These are phyloP conservation scores for Seira ritae DNA, from an alignment of 2,888 invertebrate genomes.

Conservation along the genomic window DNA sequence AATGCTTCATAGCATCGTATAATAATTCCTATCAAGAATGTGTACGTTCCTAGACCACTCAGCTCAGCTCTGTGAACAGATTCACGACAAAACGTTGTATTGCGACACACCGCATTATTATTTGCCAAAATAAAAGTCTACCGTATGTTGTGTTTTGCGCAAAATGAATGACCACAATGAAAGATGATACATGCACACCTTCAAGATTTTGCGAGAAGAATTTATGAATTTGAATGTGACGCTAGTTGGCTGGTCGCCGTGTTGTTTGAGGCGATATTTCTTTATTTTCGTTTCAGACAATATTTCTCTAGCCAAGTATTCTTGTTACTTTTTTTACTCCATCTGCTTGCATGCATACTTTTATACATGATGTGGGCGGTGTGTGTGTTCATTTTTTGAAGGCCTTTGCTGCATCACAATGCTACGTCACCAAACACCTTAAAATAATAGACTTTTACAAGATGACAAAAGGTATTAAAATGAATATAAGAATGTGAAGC, in stretches of 20 bases:
- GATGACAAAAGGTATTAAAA: background rate
- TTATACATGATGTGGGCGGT: background rate
- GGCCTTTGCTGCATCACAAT: background rate
- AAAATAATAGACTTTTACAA: background rate
- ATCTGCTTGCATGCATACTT: no score
- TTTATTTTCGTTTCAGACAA: background rate
- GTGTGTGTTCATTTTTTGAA: background rate
- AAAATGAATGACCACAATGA: background rate
- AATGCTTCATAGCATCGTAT: no score
- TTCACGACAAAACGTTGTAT: background rate
- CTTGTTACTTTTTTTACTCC: background rate
- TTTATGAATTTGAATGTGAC: background rate
- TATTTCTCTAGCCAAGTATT: background rate
- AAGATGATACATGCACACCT: background rate
- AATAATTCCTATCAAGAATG: background rate
- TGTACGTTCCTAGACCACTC: background rate
- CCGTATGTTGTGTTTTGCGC: background rate
- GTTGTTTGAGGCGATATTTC: background rate
- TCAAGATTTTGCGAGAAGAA: background rate
- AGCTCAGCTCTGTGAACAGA: background rate
- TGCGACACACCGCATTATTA: background rate
- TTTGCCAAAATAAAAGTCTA: background rate
- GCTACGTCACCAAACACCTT: background rate
- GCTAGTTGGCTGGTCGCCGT: background rate
- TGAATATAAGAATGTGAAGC: no score